Evolutionary conservation across 2,797 vertebrate species (phyloP), one percentile per base, ranked within the genome.

Genomic region (Todus mexicanus): DNA sequence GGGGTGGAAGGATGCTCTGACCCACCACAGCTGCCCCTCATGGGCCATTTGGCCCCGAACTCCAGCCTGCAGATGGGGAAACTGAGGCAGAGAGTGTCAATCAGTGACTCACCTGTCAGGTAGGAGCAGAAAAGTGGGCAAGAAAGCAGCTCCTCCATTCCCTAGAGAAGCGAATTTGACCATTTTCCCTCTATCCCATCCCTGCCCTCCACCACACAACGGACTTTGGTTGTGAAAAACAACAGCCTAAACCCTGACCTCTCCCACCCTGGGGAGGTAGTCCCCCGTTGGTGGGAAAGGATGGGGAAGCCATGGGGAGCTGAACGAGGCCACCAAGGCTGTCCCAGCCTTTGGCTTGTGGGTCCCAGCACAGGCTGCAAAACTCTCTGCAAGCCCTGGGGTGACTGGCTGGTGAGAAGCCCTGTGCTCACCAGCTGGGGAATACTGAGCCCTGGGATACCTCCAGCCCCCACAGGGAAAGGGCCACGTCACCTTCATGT

Each of bases 401-500:
- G 22, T 29, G 23, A 45, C 72, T 29, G 1, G 7, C 1, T 37
- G 2, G 1, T 11, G 2, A 35, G 0, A 1, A 72, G 59, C 48
- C n/a, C 56, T 2, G 0, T 1, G 1, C 27, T 12, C 3, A 0
- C 50, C 48, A 25, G 5, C 29, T 0, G 1, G 35, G 40, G 35
- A 35, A 33, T 11, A 0, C 27, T 12, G 69, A 20, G 26, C 47
- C 77, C 59, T 15, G 50, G 69, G n/a, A 91, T 66, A 65, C 59
- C 43, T 93, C 43, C 79, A 83, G 48, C 57, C 57, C 43, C 6
- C 0, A 0, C 45, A 23, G 59, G n/a, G 63, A 61, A 51, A 51
- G 50, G 66, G 12, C 80, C 81, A 26, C 0, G 0, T 11, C 0
- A 0, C 27, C 38, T 51, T 60, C 40, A 3, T 0, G 0, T 61